Evolutionary conservation across 2,797 vertebrate species (phyloP), one percentile per base, ranked within the genome.

Genomic region (Semotilus atromaculatus): DNA sequence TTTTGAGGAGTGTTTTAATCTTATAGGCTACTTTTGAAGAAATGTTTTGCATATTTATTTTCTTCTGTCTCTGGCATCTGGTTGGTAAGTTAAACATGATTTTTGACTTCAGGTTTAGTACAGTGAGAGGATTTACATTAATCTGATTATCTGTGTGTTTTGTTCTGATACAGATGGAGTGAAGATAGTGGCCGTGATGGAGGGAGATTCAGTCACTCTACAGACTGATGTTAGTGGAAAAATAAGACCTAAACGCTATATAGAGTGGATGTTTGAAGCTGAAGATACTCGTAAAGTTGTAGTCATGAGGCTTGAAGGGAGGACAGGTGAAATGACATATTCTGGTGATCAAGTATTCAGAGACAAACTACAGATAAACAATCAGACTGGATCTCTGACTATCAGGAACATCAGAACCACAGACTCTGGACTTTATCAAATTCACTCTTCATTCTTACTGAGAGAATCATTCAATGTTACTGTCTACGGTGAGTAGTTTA

Each of bases 401-500:
- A 48, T 72, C 40, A 72, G n/a, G 1, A 48, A 72, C 70, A 48
- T 3, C 26, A 73, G 71, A 31, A 73, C 26, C 2, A 73, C 43
- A 48, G 71, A 73, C 43, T 73, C 71, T 48, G 70, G 70, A 48
- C 4, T 72, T 72, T 73, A 73, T 72, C n/a, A 1, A 19, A 0
- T 43, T 1, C 0, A 0, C 0, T 0, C 21, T n/a, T 0, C 0
- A 14, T 6, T 23, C 0, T 3, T 0, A 9, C 36, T 6, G 6
- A 4, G 4, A 7, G 13, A 14, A 26, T 43, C 0, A 8, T 71
- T 71, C n/a, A 71, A 9, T 71, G 40, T 72, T 29, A 72, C 40
- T 0, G 40, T 72, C 16, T 19, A 72, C 0, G 7, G 70, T 72
- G n/a, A 48, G 40, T 18, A 72, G 68, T 0, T 26, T 0, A n/a